Evolutionary conservation across 2,888 invertebrate species (phyloP).

Genomic region (Cheilosia grossa): DNA sequence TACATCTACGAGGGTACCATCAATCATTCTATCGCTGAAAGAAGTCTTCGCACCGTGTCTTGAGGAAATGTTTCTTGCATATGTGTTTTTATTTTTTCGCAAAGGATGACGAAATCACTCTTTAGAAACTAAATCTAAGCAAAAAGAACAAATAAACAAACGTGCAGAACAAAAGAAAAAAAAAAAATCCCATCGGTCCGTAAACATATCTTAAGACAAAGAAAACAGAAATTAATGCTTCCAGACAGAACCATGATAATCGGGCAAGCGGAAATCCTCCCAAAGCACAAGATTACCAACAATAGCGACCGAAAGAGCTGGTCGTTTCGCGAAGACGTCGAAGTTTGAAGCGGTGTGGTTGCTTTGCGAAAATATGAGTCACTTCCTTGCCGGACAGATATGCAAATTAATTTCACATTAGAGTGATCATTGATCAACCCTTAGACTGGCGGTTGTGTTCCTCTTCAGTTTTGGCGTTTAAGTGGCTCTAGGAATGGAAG

Average conservation of each 20-base stretch:
- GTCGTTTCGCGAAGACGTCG: conserved; percentile 26
- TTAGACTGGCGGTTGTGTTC: conserved; percentile 16
- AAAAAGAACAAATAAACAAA: conserved; percentile 19
- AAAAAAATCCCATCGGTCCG: conserved; percentile 51
- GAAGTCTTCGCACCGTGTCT: conserved; percentile 6
- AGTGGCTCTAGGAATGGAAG: conserved; percentile 13
- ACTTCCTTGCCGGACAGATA: conserved; percentile 56
- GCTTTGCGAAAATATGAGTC: conserved; percentile 50
- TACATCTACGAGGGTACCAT: conserved; percentile 4
- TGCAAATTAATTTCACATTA: conserved; percentile 70
- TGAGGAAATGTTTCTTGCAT: conserved; percentile 33
- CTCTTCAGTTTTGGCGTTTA: not conserved
- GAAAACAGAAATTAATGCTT: conserved; percentile 42
- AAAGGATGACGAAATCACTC: conserved; percentile 57
- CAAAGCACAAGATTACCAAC: conserved; percentile 43
- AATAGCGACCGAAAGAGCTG: conserved; percentile 31
- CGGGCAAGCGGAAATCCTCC: conserved; percentile 74
- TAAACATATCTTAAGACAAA: conserved; percentile 41
- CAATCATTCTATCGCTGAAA: conserved; percentile 40
- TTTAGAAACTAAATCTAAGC: conserved; percentile 33
- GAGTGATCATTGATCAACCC: conserved; percentile 67
- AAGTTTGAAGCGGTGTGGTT: no score
- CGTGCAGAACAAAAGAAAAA: conserved; percentile 22
- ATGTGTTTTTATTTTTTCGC: conserved; percentile 1
- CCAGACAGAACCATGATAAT: conserved; percentile 66